Conservation (phyloP, 2,113 vertebrate species). For the Ellobius talpinus region DNA sequence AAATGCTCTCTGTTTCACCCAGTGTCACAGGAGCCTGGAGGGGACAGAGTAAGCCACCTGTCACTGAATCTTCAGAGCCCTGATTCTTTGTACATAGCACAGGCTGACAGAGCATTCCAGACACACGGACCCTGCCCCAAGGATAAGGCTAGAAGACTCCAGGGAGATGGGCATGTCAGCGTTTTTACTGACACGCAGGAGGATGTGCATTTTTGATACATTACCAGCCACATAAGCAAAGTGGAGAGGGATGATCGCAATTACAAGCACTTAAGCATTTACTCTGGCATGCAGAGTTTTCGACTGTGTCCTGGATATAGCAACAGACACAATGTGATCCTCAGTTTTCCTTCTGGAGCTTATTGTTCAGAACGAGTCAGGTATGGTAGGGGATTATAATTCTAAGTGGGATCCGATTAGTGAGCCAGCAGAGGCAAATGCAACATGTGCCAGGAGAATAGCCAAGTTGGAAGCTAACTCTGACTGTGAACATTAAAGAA, state of each 20-base stretch:
- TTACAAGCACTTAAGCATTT: constrained; percentile 2
- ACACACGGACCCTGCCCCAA: background rate
- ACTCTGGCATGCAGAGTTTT: background rate
- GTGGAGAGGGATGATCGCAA: background rate
- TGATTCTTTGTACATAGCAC: background rate
- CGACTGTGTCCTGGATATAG: background rate
- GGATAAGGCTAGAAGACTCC: background rate
- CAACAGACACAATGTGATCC: background rate
- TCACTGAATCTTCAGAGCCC: background rate
- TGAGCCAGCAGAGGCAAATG: constrained; percentile 2
- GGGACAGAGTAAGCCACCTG: background rate
- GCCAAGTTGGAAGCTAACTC: constrained; percentile 7
- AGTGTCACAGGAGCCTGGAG: background rate
- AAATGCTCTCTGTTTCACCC: background rate
- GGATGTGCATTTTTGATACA: background rate
- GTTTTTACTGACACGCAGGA: background rate
- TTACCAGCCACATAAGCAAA: background rate
- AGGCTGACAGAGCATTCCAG: background rate
- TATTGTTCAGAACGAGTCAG: constrained; percentile 5
- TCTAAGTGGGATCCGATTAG: constrained; percentile 30
- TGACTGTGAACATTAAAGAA: background rate
- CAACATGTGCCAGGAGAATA: background rate
- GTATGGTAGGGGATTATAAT: background rate
- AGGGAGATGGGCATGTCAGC: background rate
- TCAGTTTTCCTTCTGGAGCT: constrained; percentile 11